Percentiles rank a stretch among this genome's conserved stretches.
These are phyloP conservation scores for Gonatopus flavifemur DNA, from an alignment of 1,140 invertebrate genomes.

Conservation along the genomic window DNA sequence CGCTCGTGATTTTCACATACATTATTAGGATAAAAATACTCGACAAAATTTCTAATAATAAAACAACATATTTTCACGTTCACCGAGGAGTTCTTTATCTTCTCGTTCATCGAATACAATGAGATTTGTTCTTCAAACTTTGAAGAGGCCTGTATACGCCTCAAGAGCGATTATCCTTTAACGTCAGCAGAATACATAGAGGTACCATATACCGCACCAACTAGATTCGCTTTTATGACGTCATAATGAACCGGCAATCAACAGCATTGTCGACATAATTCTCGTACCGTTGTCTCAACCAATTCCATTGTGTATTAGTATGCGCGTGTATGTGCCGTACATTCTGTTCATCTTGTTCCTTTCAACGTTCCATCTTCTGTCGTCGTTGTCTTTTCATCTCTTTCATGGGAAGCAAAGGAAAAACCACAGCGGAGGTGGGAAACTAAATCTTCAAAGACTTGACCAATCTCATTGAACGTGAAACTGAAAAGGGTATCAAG, in stretches of 20 bases:
- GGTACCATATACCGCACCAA: conserved; percentile 39
- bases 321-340: too few species aligned
- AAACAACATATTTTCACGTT: too few species aligned
- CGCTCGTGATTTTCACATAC: too few species aligned
- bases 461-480: too few species aligned
- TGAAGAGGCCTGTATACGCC: conserved; percentile 23
- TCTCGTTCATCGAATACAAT: too few species aligned
- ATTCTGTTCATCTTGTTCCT: conserved; percentile 16
- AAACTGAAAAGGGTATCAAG: too few species aligned
- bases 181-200: conserved; percentile 30
- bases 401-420: not conserved
- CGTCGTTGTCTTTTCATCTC: not conserved
- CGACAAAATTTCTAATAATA: too few species aligned
- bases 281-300: conserved; percentile 48
- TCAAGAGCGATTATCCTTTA: conserved; percentile 44
- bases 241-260: conserved; percentile 59
- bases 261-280: conserved; percentile 57
- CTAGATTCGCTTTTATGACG: conserved; percentile 55
- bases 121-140: conserved; percentile 11
- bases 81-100: too few species aligned
- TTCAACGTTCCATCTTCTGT: conserved; percentile 18
- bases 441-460: too few species aligned
- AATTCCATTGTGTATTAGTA: conserved; percentile 20
- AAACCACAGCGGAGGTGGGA: not conserved
- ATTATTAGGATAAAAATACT: too few species aligned